Conservation (phyloP, 2,797 vertebrate genomes). For the Nannoperca obscura region DNA sequence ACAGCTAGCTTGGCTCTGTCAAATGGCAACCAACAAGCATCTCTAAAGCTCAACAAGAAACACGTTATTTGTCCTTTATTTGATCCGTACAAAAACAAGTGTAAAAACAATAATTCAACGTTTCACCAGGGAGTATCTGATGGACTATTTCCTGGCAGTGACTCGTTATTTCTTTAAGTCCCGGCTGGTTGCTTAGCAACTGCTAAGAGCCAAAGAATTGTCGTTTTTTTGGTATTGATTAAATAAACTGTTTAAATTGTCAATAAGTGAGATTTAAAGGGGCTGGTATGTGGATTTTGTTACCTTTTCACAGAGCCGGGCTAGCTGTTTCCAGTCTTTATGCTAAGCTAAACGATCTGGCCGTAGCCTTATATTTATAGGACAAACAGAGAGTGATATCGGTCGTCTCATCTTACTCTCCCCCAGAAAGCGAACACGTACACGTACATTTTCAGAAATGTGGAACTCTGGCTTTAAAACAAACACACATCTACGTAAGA, state of each 20-base stretch:
- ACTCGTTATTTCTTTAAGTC: not conserved
- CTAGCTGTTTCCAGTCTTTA: not conserved
- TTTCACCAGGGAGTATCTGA: not conserved
- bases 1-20: conserved; percentile 7
- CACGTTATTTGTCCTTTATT: conserved; percentile 21
- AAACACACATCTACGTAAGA: conserved; percentile 52
- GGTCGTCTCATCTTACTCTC: conserved; percentile 6
- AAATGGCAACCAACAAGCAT: not conserved
- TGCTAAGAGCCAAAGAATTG: conserved; percentile 19
- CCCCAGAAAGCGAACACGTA: conserved; percentile 11
- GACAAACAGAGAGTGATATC: not conserved
- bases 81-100: not conserved
- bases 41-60: conserved; percentile 9
- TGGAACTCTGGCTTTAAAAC: conserved; percentile 34
- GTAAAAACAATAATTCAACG: conserved; percentile 1
- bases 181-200: conserved; percentile 38
- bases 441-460: conserved; percentile 31
- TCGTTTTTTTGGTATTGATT: conserved; percentile 8
- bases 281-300: conserved; percentile 14
- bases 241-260: conserved; percentile 31
- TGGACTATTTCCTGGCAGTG: conserved; percentile 17
- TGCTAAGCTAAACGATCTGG: conserved; percentile 10
- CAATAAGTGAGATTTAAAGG: conserved; percentile 27
- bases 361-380: not conserved
- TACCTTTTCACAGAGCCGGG: not conserved